These are phyloP conservation scores for Galeopsomyia nigrocyanea DNA, from an alignment of 2,888 invertebrate species.

Conservation along the genomic window DNA sequence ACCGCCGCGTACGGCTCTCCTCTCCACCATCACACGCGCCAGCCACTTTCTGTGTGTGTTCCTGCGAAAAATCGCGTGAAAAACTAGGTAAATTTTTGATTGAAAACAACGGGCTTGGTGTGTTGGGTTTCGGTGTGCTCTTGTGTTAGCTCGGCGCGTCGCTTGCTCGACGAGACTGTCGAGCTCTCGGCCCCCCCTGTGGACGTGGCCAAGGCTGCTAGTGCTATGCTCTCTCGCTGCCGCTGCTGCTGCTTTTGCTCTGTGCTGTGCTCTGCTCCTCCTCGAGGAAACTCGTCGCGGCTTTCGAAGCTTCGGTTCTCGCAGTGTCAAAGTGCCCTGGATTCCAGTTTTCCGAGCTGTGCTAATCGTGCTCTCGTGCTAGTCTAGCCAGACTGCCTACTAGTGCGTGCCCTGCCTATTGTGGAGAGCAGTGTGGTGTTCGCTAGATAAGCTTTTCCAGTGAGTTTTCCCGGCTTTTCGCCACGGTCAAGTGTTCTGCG, in stretches of 20 bases:
- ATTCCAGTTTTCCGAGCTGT: too few relatives aligned
- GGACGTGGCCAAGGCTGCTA: slow-evolving; percentile 61
- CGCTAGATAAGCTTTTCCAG: slow-evolving; percentile 2
- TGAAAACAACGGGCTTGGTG: too few relatives aligned
- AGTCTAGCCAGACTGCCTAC: too few relatives aligned
- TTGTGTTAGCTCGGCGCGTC: slow-evolving; percentile 51
- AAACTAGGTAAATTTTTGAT: neutral
- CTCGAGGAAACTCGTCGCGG: slow-evolving; percentile 53
- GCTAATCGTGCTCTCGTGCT: too few relatives aligned
- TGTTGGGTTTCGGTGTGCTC: too few relatives aligned
- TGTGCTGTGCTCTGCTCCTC: slow-evolving; percentile 62
- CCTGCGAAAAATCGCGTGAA: slow-evolving; percentile 3
- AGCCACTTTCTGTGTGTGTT: slow-evolving; percentile 25
- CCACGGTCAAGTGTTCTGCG: neutral
- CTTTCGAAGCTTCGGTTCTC: too few relatives aligned
- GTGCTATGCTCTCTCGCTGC: slow-evolving; percentile 55
- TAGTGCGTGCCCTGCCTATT: too few relatives aligned
- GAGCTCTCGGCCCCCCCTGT: slow-evolving; percentile 55
- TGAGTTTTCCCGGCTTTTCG: neutral
- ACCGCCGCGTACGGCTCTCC: slow-evolving; percentile 35
- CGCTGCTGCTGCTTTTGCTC: slow-evolving; percentile 45
- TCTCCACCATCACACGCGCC: slow-evolving; percentile 24
- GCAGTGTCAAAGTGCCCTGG: too few relatives aligned
- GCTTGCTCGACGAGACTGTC: slow-evolving; percentile 65
- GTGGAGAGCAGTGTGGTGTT: neutral